Evolutionary conservation across 2,797 vertebrate species (phyloP).

Genomic region (Potorous gilbertii): DNA sequence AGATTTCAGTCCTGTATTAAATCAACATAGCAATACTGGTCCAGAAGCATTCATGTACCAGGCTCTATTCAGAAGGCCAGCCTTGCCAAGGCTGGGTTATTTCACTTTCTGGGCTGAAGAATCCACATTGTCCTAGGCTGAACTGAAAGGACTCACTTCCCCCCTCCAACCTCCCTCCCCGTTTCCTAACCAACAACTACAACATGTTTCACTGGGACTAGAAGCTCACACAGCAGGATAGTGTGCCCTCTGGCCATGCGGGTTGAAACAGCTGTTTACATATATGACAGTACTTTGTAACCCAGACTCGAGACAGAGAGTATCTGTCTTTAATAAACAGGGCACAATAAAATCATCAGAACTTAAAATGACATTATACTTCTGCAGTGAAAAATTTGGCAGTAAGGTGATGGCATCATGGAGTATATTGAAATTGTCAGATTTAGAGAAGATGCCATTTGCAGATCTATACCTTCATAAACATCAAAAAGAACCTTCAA

Average conservation of each 20-base stretch:
- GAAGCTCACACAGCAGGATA: constrained; percentile 41
- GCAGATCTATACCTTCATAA: constrained; percentile 48
- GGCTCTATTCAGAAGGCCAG: constrained; percentile 64
- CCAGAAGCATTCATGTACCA: constrained; percentile 66
- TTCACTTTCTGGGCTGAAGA: constrained; percentile 66
- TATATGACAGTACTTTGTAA: constrained; percentile 37
- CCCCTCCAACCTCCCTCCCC: constrained; percentile 2
- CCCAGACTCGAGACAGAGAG: constrained; percentile 40
- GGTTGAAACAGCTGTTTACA: constrained; percentile 53
- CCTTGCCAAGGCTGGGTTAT: constrained; percentile 67
- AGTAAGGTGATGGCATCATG: constrained; percentile 47
- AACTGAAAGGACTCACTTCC: constrained; percentile 78
- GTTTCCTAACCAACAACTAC: constrained; percentile 47
- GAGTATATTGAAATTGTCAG: constrained; percentile 71
- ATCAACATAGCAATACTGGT: constrained; percentile 70
- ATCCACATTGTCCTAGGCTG: constrained; percentile 75
- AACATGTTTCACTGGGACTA: constrained; percentile 51
- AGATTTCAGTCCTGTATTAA: constrained; percentile 72
- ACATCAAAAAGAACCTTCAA: background rate
- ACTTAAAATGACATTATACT: constrained; percentile 65
- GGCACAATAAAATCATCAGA: constrained; percentile 61
- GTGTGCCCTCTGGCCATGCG: constrained; percentile 9
- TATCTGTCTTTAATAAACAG: constrained; percentile 19
- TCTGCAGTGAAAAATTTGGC: constrained; percentile 68
- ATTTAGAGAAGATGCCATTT: constrained; percentile 61